These are phyloP conservation scores for Nowickia ferox DNA, from an alignment of 2,888 invertebrate genomes.

Conservation along the genomic window DNA sequence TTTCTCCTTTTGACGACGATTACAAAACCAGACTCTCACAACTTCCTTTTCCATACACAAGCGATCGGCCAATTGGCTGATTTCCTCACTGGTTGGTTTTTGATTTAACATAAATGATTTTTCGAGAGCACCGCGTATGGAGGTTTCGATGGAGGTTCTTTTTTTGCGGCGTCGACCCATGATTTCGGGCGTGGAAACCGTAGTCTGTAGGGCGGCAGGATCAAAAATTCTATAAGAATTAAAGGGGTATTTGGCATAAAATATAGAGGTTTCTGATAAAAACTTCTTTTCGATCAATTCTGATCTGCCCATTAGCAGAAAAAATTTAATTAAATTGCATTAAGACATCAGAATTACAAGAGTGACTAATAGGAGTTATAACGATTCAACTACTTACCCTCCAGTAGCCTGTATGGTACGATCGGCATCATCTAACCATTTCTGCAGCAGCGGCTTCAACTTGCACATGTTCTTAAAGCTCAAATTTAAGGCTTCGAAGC, in stretches of 20 bases:
- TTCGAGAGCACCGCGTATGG: constrained; percentile 96
- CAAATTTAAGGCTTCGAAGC: constrained; percentile 98
- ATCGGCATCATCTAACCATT: constrained; percentile 98
- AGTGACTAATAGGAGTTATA: too few relatives aligned
- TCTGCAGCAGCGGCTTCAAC: constrained; percentile 97
- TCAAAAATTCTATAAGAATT: constrained; percentile 79
- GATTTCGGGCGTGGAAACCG: constrained; percentile 92
- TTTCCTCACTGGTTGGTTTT: constrained; percentile 98
- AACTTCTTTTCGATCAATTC: background rate
- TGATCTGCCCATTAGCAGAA: too few relatives aligned
- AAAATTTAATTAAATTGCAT: background rate
- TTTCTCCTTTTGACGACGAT: constrained; percentile 98
- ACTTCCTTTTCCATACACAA: constrained; percentile 99
- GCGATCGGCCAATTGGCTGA: constrained; percentile 94
- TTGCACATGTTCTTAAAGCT: constrained; percentile 99
- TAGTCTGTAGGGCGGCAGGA: constrained; percentile 86
- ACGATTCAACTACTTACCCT: constrained; percentile 77
- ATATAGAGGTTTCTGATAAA: background rate
- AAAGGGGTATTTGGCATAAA: background rate
- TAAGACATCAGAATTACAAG: too few relatives aligned
- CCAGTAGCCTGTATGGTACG: constrained; percentile 90
- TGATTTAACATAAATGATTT: constrained; percentile 97
- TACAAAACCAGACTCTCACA: constrained; percentile 96
- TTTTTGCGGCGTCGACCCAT: constrained; percentile 97
- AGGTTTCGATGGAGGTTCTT: constrained; percentile 97